Evolutionary conservation across 2,888 invertebrate genomes (phyloP), one percentile per base, ranked within the genome.

Genomic region (Pinctada fucata): DNA sequence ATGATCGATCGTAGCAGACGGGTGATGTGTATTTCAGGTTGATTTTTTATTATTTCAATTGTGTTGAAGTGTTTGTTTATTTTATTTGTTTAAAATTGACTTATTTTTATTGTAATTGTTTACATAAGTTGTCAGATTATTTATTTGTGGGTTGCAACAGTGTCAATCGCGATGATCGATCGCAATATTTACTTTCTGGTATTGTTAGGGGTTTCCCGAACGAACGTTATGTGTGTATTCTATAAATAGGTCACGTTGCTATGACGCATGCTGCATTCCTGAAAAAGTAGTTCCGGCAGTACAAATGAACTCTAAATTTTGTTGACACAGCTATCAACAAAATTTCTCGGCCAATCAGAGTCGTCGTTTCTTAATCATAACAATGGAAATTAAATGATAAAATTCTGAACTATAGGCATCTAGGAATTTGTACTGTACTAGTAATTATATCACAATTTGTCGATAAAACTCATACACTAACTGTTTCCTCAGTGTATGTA

Each of bases 181-280:
- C 58, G 58, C 58, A 58, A 10, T 58, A 58, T 13, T 58, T 31
- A 31, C 31, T 58, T 58, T 58, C 6, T 58, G 13, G 1, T 13
- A 13, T 58, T 1, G 58, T 58, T 10, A 0, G 58, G 58, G 58
- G 58, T 58, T 58, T 58, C 58, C 58, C 58, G 58, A 31, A 31
- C 13, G 58, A 58, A 58, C 58, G 13, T 58, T 58, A 58, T 58
- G 1, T 58, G 31, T 31, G 13, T 13, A 58, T 58, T 58, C 58
- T 58, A 58, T 58, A 58, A 58, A 58, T 58, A 58, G 58, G 58
- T 58, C 58, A 58, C 58, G 58, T 58, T 58, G 58, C 58, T 58
- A 58, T 58, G 58, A 58, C 58, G 58, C 1, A 58, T 58, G 58
- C 13, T 58, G 58, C 58, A 58, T 58, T 58, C 58, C 58, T 10